Conservation (phyloP, 1,140 invertebrate genomes). For the Venustaconcha ellipsiformis region DNA sequence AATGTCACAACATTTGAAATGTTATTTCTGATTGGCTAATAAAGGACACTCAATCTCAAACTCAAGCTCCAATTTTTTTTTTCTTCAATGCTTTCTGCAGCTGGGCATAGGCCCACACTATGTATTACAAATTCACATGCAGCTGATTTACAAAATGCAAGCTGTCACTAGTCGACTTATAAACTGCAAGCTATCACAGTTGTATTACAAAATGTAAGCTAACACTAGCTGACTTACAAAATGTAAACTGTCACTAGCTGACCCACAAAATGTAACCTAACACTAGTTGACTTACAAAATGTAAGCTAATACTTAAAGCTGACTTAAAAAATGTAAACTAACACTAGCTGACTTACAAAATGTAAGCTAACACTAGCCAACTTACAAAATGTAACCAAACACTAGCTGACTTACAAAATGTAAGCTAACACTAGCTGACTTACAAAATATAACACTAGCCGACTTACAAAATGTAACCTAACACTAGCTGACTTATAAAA, state of each 20-base stretch:
- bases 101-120: too few relatives aligned
- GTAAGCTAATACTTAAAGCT: slow-evolving; percentile 67
- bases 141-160: too few relatives aligned
- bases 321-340: background rate
- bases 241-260: background rate
- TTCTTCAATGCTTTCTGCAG: too few relatives aligned
- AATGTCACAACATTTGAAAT: too few relatives aligned
- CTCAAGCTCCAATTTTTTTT: too few relatives aligned
- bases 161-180: background rate
- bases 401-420: too few relatives aligned
- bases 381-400: slow-evolving; percentile 79
- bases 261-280: background rate
- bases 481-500: background rate
- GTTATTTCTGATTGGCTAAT: too few relatives aligned
- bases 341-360: background rate
- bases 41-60: too few relatives aligned
- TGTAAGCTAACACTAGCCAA: slow-evolving; percentile 16
- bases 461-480: background rate
- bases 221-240: background rate
- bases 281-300: slow-evolving; percentile 74
- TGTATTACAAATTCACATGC: too few relatives aligned
- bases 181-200: background rate
- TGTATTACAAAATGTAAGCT: background rate
- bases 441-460: too few relatives aligned
- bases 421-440: too few relatives aligned